Base-by-base conservation (phyloP, 2,797 vertebrate species). In the Poecilia wingei region DNA sequence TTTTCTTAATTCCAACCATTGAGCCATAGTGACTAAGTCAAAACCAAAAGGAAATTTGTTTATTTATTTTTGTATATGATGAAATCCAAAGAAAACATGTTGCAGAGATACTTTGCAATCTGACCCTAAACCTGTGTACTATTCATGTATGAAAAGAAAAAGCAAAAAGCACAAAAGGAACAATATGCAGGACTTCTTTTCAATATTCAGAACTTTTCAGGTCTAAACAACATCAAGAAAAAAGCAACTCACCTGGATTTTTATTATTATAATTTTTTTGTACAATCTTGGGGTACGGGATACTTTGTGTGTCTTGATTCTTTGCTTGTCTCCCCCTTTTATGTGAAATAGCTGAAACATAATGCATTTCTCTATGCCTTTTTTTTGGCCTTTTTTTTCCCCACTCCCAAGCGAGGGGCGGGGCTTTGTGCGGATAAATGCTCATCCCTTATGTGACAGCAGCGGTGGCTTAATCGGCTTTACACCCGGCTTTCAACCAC, bases 1-100 rank as follows among this genome's bases (percentile, higher is more conserved):
- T 76, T 80, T 82, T 80, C 88, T 90, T 79, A 77, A 83, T 84
- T 89, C 86, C 93, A 93, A 84, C 87, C 87, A 89, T 90, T 94
- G 94, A 96, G 95, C 96, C 96, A 95, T 95, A 95, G 90, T 91
- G 88, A 93, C 86, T 88, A 94, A 95, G 87, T 93, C 80, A 94
- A 94, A 91, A 88, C 91, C 93, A 93, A 95, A 95, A 92, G 88
- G 82, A 93, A 89, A 91, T 88, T 88, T 76, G 93, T 92, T 91
- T 91, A 94, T 96, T 96, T 95, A 94, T 95, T 94, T 96, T 92
- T 95, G 81, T 94, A 91, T 82, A 79, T 93, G 87, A 79, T 89
- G 83, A 93, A 90, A 93, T 91, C 93, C 95, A 96, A 96, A 95
- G 92, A 95, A 82, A 93, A 91, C 88, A 91, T 75, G 80, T 91